A percentile compares a stretch with the other conserved stretches of the same genome.
Evolutionary conservation across 1,140 invertebrate genomes (phyloP).

Genomic region (Camponotus vicinus): DNA sequence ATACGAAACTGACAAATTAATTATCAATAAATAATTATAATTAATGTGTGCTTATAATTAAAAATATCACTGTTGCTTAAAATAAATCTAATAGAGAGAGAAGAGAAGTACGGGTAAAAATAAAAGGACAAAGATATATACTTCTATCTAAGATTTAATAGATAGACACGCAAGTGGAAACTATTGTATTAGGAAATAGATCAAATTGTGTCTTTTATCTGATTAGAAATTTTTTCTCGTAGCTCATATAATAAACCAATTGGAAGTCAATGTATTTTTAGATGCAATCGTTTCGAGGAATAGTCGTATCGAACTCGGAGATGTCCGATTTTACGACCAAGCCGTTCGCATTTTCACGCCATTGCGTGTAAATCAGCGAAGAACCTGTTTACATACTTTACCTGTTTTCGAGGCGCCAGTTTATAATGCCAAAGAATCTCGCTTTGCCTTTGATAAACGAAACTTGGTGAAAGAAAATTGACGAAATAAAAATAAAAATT

Average conservation of each 20-base stretch:
- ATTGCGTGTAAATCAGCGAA: constrained; percentile 33
- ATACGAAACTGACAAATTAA: not conserved
- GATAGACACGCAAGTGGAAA: not conserved
- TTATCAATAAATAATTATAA: not conserved
- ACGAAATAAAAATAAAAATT: not conserved
- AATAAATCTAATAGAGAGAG: constrained; percentile 13
- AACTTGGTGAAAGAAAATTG: constrained; percentile 1
- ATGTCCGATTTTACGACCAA: not conserved
- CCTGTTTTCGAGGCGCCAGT: constrained; percentile 14
- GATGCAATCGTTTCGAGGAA: constrained; percentile 7
- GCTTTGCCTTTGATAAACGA: not conserved
- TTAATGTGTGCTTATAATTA: not conserved
- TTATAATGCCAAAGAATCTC: not conserved
- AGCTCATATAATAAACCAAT: constrained; percentile 9
- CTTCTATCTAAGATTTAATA: constrained; percentile 9
- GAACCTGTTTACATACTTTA: constrained; percentile 33
- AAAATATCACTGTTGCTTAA: not conserved
- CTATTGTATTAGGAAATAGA: constrained; percentile 1
- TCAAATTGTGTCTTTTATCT: not conserved
- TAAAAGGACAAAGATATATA: not conserved
- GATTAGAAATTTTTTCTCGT: not conserved
- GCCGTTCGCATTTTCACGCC: constrained; percentile 29
- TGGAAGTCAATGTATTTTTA: constrained; percentile 38
- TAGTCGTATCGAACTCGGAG: constrained; percentile 22
- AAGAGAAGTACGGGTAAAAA: not conserved